These are phyloP conservation scores for Dolichallabes microphthalmus DNA, from an alignment of 2,113 vertebrate genomes.

Conservation along the genomic window DNA sequence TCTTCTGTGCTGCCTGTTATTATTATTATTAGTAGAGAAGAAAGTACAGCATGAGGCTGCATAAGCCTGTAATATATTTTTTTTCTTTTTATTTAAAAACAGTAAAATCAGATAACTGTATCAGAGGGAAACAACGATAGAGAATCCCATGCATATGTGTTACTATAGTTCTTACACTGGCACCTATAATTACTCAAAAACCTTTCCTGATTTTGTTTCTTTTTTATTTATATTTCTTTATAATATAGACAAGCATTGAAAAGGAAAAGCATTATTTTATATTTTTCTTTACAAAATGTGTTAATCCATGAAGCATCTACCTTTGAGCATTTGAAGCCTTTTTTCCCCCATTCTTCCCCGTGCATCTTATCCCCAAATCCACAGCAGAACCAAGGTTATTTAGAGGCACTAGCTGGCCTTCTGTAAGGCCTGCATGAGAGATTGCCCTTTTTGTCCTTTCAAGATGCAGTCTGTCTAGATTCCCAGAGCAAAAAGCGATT, in stretches of 20 bases:
- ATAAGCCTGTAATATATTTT: conserved; percentile 35
- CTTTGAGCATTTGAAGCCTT: conserved; percentile 1
- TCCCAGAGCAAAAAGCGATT: conserved; percentile 66
- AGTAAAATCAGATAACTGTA: conserved; percentile 1
- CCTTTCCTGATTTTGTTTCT: too few species aligned
- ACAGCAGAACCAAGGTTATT: conserved; percentile 62
- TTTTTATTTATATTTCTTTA: neutral
- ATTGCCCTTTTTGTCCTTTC: conserved; percentile 71
- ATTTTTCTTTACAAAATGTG: neutral
- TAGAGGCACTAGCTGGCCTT: conserved; percentile 61
- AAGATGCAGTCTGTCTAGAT: conserved; percentile 68
- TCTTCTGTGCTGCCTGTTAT: conserved; percentile 56
- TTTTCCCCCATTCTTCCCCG: too few species aligned
- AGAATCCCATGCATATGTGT: neutral
- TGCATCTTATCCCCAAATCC: conserved; percentile 52
- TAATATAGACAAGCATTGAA: neutral
- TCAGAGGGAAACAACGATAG: neutral
- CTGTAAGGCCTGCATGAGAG: conserved; percentile 58
- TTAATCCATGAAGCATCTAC: neutral
- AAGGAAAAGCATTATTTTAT: neutral
- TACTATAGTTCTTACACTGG: neutral
- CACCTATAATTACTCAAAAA: neutral
- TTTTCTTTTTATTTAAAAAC: conserved; percentile 26
- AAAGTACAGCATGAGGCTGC: conserved; percentile 26
- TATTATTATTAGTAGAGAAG: conserved; percentile 58